Percentiles rank a stretch among this genome's conserved stretches.
Evolutionary conservation across 37 sponge, comb jelly and placozoan species (phyloP).

Genomic region (Chondrilla cf. caribensis): DNA sequence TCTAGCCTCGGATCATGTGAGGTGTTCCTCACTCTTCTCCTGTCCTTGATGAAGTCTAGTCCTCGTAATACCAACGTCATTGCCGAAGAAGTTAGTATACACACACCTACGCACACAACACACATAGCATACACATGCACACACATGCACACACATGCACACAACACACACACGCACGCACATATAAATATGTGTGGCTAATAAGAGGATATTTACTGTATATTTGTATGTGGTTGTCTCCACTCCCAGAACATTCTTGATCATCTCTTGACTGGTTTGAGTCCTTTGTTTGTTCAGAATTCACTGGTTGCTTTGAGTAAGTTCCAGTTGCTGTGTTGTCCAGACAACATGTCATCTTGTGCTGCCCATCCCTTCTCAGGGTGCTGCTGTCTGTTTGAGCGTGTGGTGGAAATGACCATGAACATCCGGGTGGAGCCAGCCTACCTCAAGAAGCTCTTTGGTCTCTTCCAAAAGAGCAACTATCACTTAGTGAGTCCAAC

Average conservation of each 20-base stretch:
- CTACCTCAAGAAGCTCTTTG: background rate
- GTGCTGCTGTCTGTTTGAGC: conserved; percentile 5
- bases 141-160: conserved; percentile 25
- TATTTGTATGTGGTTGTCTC: background rate
- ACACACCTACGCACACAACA: background rate
- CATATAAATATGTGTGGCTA: conserved; percentile 16
- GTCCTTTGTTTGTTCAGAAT: background rate
- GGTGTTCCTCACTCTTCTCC: conserved; percentile 46
- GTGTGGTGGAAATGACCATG: background rate
- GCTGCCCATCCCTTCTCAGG: conserved; percentile 14
- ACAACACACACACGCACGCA: conserved; percentile 38
- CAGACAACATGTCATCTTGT: background rate
- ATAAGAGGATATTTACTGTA: background rate
- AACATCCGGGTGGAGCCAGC: background rate
- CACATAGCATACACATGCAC: background rate
- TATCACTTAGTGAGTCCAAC: background rate
- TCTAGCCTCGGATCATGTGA: conserved; percentile 13
- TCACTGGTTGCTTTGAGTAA: conserved; percentile 29
- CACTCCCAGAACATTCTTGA: background rate
- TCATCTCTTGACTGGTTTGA: background rate
- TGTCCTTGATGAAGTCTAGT: conserved; percentile 45
- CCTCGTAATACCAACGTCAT: conserved; percentile 36
- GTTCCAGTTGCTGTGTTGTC: background rate
- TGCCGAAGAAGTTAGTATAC: conserved; percentile 47
- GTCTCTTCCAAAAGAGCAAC: conserved; percentile 3